Evolutionary conservation across 2,888 invertebrate genomes (phyloP), one percentile per base, ranked within the genome.

Genomic region (Argynnis bischoffii): DNA sequence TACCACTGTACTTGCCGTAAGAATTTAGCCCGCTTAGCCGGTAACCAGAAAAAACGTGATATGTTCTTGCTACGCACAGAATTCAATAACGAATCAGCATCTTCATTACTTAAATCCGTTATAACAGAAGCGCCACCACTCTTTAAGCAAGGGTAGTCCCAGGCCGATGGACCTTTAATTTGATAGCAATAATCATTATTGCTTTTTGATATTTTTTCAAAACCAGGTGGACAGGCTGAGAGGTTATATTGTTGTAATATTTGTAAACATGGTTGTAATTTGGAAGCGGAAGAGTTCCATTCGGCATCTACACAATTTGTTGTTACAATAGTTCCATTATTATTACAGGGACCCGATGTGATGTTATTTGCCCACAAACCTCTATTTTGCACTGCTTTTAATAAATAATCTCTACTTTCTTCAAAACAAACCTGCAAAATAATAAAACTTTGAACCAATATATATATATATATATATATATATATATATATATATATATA

Each of bases 31-130:
- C 94, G 85, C 55, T 83, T 83, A 3, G 90, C 88, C 16, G 94
- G 94, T 64, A 94, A 74, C 94, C 94, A 94, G 75, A 81, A 89
- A 68, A 81, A 85, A 71, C 79, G 80, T 0, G 86, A 83, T 2
- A 66, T 72, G 64, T 84, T 83, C 57, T 71, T 75, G 16, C 69
- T 63, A 63, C 71, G 77, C 66, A 94, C 84, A 13, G 84, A 82
- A 51, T 77, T 67, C 35, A 91, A 67, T 66, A 92, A 70, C n/a
- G 80, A 79, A 15, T 80, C 69, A 1, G 83, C 68, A 73, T 90
- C 88, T 16, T 77, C 70, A 56, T 72, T 70, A 53, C 79, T 77
- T 41, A 92, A 77, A 73, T 92, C 88, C 2, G 88, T 88, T 15
- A 92, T 84, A 1, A 89, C 80, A 15, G 88, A 82, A 6, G 88